Conservation (phyloP, 2,797 vertebrate species). For the Pangasius mekongensis region DNA sequence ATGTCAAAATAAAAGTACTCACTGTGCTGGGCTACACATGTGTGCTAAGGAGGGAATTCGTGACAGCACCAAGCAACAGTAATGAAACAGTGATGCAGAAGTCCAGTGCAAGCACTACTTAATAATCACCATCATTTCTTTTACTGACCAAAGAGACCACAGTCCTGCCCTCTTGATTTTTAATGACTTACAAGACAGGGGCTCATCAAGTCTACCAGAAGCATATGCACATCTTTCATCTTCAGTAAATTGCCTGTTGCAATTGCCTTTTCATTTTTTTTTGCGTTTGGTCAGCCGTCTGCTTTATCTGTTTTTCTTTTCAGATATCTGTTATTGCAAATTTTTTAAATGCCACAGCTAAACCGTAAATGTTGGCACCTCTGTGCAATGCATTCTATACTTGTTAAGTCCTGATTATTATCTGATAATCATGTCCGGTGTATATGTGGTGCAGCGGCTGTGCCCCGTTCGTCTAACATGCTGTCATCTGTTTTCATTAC, state of each 20-base stretch:
- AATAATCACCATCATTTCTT: not conserved
- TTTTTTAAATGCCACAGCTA: not conserved
- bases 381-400: not conserved
- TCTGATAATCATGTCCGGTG: not conserved
- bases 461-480: slow-evolving; percentile 61
- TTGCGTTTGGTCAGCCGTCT: too few species aligned
- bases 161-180: not conserved
- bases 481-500: slow-evolving; percentile 72
- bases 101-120: not conserved
- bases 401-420: slow-evolving; percentile 38
- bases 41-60: not conserved
- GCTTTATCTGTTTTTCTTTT: not conserved
- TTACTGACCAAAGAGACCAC: not conserved
- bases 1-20: not conserved
- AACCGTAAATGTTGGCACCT: not conserved
- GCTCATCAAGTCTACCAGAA: not conserved
- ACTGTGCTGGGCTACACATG: not conserved
- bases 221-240: not conserved
- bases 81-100: not conserved
- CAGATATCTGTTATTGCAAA: not conserved
- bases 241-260: not conserved
- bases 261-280: not conserved
- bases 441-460: slow-evolving; percentile 4
- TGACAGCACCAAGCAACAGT: not conserved
- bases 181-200: not conserved